phyloP scores from a whole-genome alignment of 2,797 vertebrate species.

The Graptemys geographica region DNA sequence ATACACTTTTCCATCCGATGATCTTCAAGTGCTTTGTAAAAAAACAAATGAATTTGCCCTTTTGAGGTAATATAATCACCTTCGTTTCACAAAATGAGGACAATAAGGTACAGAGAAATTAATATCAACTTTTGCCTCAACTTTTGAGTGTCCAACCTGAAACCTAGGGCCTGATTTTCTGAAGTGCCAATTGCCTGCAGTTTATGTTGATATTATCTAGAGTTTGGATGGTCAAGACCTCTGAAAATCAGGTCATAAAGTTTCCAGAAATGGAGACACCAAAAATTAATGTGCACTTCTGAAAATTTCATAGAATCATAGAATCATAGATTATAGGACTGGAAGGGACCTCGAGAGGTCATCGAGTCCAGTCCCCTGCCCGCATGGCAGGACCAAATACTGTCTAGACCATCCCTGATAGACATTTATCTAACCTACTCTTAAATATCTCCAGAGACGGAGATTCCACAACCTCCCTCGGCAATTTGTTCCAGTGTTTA shows the following conservation, averaged over 20 bases:
- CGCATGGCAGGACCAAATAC: no score
- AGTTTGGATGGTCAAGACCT: background rate
- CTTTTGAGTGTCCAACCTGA: background rate
- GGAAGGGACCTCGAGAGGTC: no score
- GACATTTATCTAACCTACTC: no score
- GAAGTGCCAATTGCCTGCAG: background rate
- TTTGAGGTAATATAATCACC: background rate
- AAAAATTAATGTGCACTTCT: background rate
- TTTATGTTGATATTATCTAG: background rate
- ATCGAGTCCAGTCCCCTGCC: no score
- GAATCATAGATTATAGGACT: no score
- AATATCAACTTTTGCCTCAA: background rate
- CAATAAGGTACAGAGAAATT: background rate
- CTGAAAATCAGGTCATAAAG: background rate
- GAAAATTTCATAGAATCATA: no score
- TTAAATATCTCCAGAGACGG: no score
- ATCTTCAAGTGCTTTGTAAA: background rate
- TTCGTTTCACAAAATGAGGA: background rate
- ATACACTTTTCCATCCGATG: background rate
- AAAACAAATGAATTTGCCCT: background rate
- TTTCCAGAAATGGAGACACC: background rate
- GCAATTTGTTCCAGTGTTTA: no score
- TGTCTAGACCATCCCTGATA: no score
- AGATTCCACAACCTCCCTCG: no score
- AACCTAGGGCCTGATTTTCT: background rate